Evolutionary conservation across 2,888 invertebrate species (phyloP).

Genomic region (Morpho helenor): DNA sequence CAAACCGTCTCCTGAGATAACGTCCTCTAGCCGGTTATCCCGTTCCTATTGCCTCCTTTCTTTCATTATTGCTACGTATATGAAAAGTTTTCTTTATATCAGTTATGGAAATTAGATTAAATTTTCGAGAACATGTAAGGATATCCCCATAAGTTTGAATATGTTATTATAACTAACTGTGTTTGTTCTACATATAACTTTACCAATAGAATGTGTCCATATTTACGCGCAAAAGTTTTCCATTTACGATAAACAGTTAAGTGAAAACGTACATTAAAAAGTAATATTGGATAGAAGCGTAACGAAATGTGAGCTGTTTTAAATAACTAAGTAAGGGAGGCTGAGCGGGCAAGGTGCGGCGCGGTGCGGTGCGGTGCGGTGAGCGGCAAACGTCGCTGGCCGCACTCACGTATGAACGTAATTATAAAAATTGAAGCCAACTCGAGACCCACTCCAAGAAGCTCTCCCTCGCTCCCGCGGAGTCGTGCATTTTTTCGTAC

Average conservation of each 20-base stretch:
- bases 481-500: slow-evolving; percentile 79
- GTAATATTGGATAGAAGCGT: neutral
- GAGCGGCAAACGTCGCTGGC: slow-evolving; percentile 12
- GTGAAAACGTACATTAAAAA: neutral
- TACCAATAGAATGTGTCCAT: too few species aligned
- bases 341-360: slow-evolving; percentile 25
- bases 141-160: too few species aligned
- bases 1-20: slow-evolving; percentile 79
- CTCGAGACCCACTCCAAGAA: slow-evolving; percentile 46
- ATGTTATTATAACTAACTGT: too few species aligned
- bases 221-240: too few species aligned
- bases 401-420: slow-evolving; percentile 81
- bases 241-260: too few species aligned
- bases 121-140: neutral
- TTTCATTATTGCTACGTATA: slow-evolving; percentile 73
- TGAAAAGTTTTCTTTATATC: slow-evolving; percentile 67
- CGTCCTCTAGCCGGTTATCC: slow-evolving; percentile 76
- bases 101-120: slow-evolving; percentile 14
- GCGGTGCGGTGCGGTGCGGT: slow-evolving; percentile 36
- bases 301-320: slow-evolving; percentile 44
- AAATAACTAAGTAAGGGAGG: slow-evolving; percentile 51
- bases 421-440: slow-evolving; percentile 79
- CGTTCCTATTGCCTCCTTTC: slow-evolving; percentile 76
- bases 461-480: slow-evolving; percentile 67
- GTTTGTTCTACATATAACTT: too few species aligned